phyloP scores from a whole-genome alignment of 2,113 vertebrate genomes.

The Gallinago media region DNA sequence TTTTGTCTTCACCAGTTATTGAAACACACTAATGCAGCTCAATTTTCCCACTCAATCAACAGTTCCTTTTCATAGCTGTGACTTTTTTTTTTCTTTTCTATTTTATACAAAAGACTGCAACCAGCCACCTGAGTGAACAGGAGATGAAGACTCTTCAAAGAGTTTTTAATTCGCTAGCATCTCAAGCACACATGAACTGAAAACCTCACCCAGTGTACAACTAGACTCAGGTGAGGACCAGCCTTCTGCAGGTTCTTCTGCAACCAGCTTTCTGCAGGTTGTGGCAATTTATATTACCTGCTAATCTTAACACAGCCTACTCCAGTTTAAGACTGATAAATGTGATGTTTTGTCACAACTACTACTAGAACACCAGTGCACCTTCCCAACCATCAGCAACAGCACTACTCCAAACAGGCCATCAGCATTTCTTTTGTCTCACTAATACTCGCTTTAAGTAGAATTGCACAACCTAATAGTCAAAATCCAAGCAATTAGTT shows the following conservation, averaged over 20 bases:
- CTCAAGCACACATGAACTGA: not conserved
- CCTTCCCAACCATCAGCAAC: not conserved
- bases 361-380: not conserved
- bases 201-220: not conserved
- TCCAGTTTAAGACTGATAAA: not conserved
- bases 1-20: not conserved
- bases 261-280: not conserved
- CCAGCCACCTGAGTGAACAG: not conserved
- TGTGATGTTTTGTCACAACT: not conserved
- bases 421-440: not conserved
- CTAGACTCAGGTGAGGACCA: not conserved
- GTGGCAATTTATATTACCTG: not conserved
- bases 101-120: not conserved
- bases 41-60: not conserved
- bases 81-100: not conserved
- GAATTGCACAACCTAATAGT: not conserved
- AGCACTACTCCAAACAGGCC: not conserved
- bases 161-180: not conserved
- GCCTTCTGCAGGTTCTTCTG: too few species aligned
- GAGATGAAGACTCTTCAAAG: not conserved
- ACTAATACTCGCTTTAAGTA: not conserved
- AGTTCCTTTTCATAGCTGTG: not conserved
- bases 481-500: conserved; percentile 2
- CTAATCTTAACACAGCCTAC: not conserved
- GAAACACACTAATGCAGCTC: not conserved